A percentile compares a stretch with the other conserved stretches of the same genome.
Evolutionary conservation across 2,113 vertebrate genomes (phyloP).

Genomic region (Propithecus coquereli): DNA sequence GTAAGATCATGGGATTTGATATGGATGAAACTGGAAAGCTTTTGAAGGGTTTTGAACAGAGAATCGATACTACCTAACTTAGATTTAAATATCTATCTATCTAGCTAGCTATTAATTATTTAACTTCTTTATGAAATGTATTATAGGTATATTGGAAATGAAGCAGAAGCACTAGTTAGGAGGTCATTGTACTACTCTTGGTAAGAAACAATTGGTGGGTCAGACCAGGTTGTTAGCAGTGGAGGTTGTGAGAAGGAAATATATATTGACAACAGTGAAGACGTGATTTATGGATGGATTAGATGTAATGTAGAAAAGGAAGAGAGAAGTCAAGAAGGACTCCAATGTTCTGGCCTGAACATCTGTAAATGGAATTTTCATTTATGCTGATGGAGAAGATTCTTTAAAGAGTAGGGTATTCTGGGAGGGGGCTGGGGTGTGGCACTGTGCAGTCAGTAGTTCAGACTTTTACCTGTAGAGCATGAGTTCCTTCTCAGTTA

Average conservation of each 20-base stretch:
- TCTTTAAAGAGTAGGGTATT: neutral
- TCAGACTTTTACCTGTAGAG: neutral
- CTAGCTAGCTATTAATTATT: neutral
- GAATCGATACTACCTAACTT: neutral
- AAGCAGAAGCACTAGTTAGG: neutral
- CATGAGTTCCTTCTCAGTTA: neutral
- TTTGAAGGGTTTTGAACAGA: neutral
- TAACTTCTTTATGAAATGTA: neutral
- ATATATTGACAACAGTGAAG: neutral
- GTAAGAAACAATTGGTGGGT: neutral
- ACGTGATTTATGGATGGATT: neutral
- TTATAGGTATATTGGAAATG: neutral
- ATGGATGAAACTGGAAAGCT: neutral
- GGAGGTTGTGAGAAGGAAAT: neutral
- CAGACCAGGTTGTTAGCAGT: neutral
- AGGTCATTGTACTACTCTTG: neutral
- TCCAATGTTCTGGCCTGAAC: neutral
- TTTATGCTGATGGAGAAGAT: neutral
- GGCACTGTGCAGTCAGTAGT: neutral
- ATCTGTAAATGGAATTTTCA: neutral
- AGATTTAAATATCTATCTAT: neutral
- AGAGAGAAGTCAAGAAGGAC: neutral
- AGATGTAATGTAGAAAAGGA: neutral
- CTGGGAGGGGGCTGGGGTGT: accelerated
- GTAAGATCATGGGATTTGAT: neutral